Conservation (phyloP, 2,113 vertebrate genomes). For the Arizona elegans region DNA sequence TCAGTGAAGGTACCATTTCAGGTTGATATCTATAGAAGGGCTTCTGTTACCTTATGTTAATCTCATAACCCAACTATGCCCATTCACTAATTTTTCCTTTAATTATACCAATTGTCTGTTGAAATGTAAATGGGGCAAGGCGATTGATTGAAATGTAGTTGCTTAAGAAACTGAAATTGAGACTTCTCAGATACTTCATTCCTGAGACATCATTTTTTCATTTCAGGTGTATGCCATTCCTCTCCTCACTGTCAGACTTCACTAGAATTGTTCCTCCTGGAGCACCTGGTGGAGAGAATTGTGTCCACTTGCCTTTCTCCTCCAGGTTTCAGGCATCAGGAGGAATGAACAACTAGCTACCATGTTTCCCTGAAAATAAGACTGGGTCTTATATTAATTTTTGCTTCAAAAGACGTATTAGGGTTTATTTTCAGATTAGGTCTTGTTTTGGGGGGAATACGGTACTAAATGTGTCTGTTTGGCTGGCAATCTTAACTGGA, state of each 20-base stretch:
- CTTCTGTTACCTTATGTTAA: not conserved
- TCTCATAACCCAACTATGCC: not conserved
- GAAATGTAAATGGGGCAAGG: not conserved
- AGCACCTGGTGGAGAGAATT: not conserved
- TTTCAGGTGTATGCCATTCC: not conserved
- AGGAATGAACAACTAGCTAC: not conserved
- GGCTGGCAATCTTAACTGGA: no score
- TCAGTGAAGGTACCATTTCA: not conserved
- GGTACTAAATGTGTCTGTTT: no score
- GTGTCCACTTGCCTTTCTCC: not conserved
- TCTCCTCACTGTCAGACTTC: not conserved
- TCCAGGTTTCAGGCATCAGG: not conserved
- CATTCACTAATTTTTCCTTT: not conserved
- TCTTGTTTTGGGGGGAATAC: no score
- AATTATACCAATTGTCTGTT: not conserved
- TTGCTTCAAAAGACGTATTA: no score
- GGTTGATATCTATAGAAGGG: not conserved
- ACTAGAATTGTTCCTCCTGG: not conserved
- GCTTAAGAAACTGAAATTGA: not conserved
- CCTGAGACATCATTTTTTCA: not conserved
- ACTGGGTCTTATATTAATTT: no score
- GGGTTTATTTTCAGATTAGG: no score
- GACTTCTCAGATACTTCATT: not conserved
- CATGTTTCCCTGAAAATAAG: no score
- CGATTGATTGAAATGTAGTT: not conserved